Base-by-base conservation (phyloP, 1,140 invertebrate species). In the Ectropis grisescens region DNA sequence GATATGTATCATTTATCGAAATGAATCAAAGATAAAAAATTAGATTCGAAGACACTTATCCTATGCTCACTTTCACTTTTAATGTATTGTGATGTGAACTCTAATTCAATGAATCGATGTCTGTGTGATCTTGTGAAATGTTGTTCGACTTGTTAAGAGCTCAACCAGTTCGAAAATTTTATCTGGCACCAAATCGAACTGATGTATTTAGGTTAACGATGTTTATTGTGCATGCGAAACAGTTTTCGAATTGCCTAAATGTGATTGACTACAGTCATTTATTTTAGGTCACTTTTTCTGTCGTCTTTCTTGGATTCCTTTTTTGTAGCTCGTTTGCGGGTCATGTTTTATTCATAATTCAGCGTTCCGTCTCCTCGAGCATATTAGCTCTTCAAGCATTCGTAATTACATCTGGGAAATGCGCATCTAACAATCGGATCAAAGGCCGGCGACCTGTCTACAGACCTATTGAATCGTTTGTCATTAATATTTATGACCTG, bases 401-500 rank as follows among this genome's bases (percentile, higher is more conserved):
- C 58, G 40, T 74, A 65, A 75, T 69, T 75, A 66, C 41, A 53
- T 47, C 50, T 45, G 34, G 57, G 49, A 61, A 65, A 65, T 65
- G 65, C 59, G 51, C 61, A 59, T 64, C 48, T 38, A 60, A 70
- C 62, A 74, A 72, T 68, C 61, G 66, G 57, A 76, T 69, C 58
- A 59, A 56, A 75, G 70, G 61, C 51, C 70, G 50, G 39, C 72
- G 70, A 74, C 65, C 74, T 65, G 46, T 49, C 37, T 45, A 34
- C 47, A 32, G 55, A 48, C 54, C n/a, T 44, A 61, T 64, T 60
- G 51, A 66, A 59, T 61, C 47, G 52, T 56, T 62, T 67, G 61
- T 65, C 65, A 78, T 78, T 74, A 74, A 74, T 78, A 72, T 71
- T 74, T 70, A 74, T 68, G 56, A 54, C 29, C 41, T 37, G 50